Percentiles rank a stretch among this genome's conserved stretches.
These are phyloP conservation scores for Oceanodroma tethys DNA, from an alignment of 2,113 vertebrate genomes.

Conservation along the genomic window DNA sequence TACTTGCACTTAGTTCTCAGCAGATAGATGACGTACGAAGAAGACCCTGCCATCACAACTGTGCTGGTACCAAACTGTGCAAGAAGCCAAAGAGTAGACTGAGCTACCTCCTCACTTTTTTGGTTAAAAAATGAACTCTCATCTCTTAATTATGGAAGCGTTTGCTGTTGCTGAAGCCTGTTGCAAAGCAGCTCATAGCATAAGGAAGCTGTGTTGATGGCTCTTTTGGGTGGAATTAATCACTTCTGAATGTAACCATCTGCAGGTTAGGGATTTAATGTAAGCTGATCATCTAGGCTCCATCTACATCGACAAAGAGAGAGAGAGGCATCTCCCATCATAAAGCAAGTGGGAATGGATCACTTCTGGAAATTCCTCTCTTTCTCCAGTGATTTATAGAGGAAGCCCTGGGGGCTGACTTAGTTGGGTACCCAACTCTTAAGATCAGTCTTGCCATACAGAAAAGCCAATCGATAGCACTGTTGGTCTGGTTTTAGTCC, in stretches of 20 bases:
- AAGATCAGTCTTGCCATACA: neutral
- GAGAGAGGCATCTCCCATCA: neutral
- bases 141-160: neutral
- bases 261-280: neutral
- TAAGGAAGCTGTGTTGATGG: neutral
- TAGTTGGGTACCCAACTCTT: neutral
- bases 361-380: neutral
- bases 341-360: neutral
- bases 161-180: neutral
- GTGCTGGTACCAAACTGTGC: neutral
- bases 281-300: neutral
- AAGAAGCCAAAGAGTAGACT: neutral
- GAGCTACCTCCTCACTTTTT: neutral
- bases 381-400: neutral
- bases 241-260: neutral
- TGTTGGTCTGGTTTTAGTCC: neutral
- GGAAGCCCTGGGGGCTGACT: neutral
- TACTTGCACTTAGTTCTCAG: neutral
- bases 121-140: neutral
- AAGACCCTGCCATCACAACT: neutral
- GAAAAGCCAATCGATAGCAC: neutral
- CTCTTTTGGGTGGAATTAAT: neutral
- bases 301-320: neutral
- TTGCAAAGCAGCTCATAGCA: neutral
- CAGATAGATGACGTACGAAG: neutral